A percentile compares a stretch with the other conserved stretches of the same genome.
These are phyloP conservation scores for Ciconia boyciana DNA, from an alignment of 2,113 vertebrate genomes.

Conservation along the genomic window DNA sequence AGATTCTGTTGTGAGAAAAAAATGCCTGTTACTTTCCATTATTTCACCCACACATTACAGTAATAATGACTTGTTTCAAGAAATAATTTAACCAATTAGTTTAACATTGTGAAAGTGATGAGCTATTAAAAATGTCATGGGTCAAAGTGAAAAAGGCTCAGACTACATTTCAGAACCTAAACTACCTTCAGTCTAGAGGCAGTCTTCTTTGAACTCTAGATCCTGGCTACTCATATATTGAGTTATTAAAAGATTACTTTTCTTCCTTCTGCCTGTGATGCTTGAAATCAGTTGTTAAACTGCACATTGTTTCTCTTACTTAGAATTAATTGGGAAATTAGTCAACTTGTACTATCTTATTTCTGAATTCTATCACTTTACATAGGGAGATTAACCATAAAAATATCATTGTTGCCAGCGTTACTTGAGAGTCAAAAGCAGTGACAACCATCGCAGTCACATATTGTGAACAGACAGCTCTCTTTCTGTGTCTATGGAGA, in stretches of 20 bases:
- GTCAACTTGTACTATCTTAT: background rate
- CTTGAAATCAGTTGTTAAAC: background rate
- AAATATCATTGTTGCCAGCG: background rate
- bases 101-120: background rate
- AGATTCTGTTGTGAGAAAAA: background rate
- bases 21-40: background rate
- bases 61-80: background rate
- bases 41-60: background rate
- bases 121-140: background rate
- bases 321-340: background rate
- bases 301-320: accelerated
- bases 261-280: background rate
- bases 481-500: background rate
- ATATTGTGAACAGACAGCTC: background rate
- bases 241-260: background rate
- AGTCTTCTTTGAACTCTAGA: background rate
- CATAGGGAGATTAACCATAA: background rate
- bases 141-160: background rate
- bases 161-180: background rate
- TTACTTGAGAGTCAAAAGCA: background rate
- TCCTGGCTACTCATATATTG: background rate
- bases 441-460: background rate
- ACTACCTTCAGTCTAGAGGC: background rate
- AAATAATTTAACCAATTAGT: background rate
- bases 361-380: background rate